These are phyloP conservation scores for Huso huso DNA, from an alignment of 2,797 vertebrate species.

Conservation along the genomic window DNA sequence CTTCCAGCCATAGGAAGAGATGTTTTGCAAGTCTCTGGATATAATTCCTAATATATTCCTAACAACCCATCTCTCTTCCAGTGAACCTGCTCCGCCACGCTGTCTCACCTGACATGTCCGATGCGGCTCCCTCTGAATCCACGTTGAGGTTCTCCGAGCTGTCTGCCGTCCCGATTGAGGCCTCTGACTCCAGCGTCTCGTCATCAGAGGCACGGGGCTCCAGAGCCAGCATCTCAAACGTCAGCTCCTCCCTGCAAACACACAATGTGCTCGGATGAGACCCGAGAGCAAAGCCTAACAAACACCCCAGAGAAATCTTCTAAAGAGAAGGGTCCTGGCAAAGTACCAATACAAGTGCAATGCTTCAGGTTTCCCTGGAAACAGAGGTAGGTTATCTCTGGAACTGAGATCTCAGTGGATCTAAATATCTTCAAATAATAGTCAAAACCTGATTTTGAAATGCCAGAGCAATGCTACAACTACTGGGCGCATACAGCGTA, in stretches of 20 bases:
- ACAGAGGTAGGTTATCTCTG: too few relatives aligned
- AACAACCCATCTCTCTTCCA: too few relatives aligned
- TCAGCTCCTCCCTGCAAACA: constrained; percentile 81
- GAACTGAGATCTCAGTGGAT: too few relatives aligned
- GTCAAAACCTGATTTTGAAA: too few relatives aligned
- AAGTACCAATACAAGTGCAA: background rate
- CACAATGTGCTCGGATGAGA: background rate
- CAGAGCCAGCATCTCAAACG: constrained; percentile 85
- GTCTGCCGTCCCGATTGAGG: constrained; percentile 87
- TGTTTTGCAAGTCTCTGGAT: too few relatives aligned
- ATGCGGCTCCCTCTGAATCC: constrained; percentile 76
- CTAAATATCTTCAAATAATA: too few relatives aligned
- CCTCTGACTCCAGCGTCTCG: constrained; percentile 92
- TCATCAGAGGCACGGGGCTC: constrained; percentile 93
- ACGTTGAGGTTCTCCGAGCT: constrained; percentile 92
- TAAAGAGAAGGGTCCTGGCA: background rate
- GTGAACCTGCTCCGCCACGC: too few relatives aligned
- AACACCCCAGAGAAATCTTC: background rate
- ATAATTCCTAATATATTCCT: too few relatives aligned
- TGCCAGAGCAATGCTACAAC: too few relatives aligned
- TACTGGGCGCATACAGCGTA: too few relatives aligned
- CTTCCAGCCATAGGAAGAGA: too few relatives aligned
- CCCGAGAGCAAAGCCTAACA: rapidly evolving
- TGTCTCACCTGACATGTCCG: constrained; percentile 70
- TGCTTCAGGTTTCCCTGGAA: background rate